Conservation (phyloP, 2,797 vertebrate genomes). For the Morelia viridis region DNA sequence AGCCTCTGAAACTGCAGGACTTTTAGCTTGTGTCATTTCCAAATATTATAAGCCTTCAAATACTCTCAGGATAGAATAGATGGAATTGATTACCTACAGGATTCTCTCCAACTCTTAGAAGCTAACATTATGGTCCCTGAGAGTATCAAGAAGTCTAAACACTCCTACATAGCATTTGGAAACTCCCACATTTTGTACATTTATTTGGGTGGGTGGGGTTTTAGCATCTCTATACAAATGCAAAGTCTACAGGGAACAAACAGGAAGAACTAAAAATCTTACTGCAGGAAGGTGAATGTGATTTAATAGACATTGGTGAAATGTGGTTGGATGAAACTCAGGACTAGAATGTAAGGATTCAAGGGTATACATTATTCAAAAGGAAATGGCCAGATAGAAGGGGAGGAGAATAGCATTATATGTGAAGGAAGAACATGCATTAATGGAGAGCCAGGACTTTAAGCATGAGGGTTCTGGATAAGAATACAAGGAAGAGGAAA, state of each 20-base stretch:
- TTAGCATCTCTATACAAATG: not conserved
- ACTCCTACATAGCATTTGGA: not conserved
- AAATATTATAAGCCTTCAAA: not conserved
- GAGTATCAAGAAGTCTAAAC: not conserved
- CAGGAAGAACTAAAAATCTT: not conserved
- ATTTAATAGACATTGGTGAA: not conserved
- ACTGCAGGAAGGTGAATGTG: not conserved
- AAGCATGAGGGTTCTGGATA: not conserved
- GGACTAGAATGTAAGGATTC: not conserved
- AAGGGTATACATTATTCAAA: not conserved
- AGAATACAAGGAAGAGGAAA: not conserved
- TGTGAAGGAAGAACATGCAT: not conserved
- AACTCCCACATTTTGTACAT: not conserved
- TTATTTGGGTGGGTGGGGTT: not conserved
- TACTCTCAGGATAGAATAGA: not conserved
- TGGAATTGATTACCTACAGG: not conserved
- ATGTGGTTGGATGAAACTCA: not conserved
- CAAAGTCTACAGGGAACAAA: not conserved
- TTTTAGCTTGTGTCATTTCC: too few relatives aligned
- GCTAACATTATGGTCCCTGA: not conserved
- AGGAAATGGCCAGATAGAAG: not conserved
- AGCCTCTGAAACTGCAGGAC: too few relatives aligned
- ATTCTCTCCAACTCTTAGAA: too few relatives aligned
- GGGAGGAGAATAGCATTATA: not conserved
- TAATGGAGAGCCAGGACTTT: not conserved